Evolutionary conservation across 1,140 invertebrate species (phyloP), one percentile per base, ranked within the genome.

Genomic region (Ips nitidus): DNA sequence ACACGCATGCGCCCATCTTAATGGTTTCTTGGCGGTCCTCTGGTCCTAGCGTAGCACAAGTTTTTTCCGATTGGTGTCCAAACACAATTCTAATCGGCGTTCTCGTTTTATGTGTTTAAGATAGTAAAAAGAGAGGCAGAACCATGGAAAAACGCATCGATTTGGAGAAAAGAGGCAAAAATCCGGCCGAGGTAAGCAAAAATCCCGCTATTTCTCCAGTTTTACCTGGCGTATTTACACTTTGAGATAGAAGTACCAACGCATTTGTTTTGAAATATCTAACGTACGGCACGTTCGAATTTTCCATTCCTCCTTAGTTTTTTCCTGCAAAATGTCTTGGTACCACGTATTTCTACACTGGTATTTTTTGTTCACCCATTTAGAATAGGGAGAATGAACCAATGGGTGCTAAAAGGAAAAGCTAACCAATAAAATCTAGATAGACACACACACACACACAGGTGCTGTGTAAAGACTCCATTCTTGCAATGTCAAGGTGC

Each of bases 71-170:
- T 52, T 64, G 62, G 47, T 64, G 62, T 64, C 7, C 40, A 38
- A 41, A 52, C 39, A 39, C 5, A 53, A 53, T 53, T 53, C 62
- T 41, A 3, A 6, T 7, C 39, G 36, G 5, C 40, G n/a, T 64
- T 39, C 4, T 7, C 38, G 62, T 52, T 64, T 64, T 41, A 64
- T 66, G 55, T 66, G 37, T 50, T 45, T 52, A 8, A 47, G 37
- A 22, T 58, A 38, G 39, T 2, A 8, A 45, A 38, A 36, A 66
- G 38, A 41, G 4, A 1, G 7, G 37, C 52, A 38, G n/a, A 36
- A 59, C 8, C 80, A 96, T 97, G 94, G 94, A 95, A 85, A 95
- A 96, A 80, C 88, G 94, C 83, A 90, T 96, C 86, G 90, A 92
- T 78, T 86, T 96, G 78, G 94, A 96, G 83, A 90, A 91, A 83